These are phyloP conservation scores for Petrocephalus schoutedeni DNA, from an alignment of 2,797 vertebrate species.

Conservation along the genomic window DNA sequence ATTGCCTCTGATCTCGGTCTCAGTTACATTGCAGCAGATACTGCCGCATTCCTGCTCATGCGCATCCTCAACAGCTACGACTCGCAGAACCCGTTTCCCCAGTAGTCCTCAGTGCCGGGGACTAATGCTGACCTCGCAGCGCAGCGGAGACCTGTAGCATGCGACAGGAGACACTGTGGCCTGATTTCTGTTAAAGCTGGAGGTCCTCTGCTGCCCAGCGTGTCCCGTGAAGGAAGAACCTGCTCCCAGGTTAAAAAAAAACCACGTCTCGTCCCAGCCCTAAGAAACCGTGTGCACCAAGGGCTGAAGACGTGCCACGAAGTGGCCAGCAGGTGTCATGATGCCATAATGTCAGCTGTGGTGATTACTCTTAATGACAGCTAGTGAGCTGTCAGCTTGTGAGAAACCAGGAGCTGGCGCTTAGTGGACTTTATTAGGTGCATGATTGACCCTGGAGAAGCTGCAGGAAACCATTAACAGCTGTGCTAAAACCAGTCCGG, in stretches of 20 bases:
- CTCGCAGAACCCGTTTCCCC: conserved; percentile 48
- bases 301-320: neutral
- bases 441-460: neutral
- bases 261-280: neutral
- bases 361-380: neutral
- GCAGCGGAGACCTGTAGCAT: conserved; percentile 13
- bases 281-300: neutral
- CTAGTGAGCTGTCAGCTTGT: neutral
- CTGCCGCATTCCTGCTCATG: neutral
- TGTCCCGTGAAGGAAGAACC: neutral
- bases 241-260: neutral
- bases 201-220: neutral
- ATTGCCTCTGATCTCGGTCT: neutral
- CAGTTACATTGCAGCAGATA: neutral
- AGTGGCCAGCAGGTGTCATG: neutral
- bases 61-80: neutral
- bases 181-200: neutral
- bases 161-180: neutral
- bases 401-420: neutral
- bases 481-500: neutral
- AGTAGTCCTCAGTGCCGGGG: conserved; percentile 46
- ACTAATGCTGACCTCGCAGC: conserved; percentile 53
- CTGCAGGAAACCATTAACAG: neutral
- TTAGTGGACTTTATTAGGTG: neutral
- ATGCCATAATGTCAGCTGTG: neutral